Percentiles rank a stretch among this genome's conserved stretches.
Evolutionary conservation across 2,888 invertebrate genomes (phyloP).

Genomic region (Microctonus brassicae): DNA sequence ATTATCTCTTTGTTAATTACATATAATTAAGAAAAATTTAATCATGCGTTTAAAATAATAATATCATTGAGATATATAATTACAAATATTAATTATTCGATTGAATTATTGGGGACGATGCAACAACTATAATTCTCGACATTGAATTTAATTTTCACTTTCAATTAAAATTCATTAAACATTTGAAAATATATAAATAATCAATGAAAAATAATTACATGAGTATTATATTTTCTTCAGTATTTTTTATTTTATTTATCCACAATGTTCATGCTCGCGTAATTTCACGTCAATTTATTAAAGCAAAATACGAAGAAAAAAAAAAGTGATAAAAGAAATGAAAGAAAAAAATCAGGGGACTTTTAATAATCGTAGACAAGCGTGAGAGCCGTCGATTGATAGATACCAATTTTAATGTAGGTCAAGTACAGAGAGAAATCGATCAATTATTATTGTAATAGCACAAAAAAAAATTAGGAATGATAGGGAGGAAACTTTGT

Average conservation of each 20-base stretch:
- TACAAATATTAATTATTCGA: background rate
- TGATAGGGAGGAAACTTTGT: background rate
- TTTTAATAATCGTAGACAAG: conserved; percentile 15
- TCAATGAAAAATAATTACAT: too few species aligned
- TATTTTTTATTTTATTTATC: background rate
- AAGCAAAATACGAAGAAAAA: background rate
- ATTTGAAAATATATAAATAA: too few species aligned
- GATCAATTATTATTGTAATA: conserved; percentile 40
- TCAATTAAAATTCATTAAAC: too few species aligned
- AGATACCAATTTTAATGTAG: conserved; percentile 51
- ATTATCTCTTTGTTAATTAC: background rate
- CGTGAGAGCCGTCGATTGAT: conserved; percentile 42
- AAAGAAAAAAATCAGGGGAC: too few species aligned
- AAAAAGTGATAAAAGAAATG: too few species aligned
- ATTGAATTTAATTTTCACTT: background rate
- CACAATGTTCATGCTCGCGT: background rate
- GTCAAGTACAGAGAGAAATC: conserved; percentile 49
- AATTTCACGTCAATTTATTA: background rate
- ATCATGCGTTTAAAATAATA: background rate
- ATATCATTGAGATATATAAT: background rate
- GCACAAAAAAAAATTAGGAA: background rate
- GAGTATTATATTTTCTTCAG: too few species aligned
- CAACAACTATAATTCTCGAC: background rate
- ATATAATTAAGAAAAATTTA: background rate
- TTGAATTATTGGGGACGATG: background rate